Evolutionary conservation across 2,888 invertebrate genomes (phyloP), one percentile per base, ranked within the genome.

Genomic region (Dimorphilus gyrociliatus): DNA sequence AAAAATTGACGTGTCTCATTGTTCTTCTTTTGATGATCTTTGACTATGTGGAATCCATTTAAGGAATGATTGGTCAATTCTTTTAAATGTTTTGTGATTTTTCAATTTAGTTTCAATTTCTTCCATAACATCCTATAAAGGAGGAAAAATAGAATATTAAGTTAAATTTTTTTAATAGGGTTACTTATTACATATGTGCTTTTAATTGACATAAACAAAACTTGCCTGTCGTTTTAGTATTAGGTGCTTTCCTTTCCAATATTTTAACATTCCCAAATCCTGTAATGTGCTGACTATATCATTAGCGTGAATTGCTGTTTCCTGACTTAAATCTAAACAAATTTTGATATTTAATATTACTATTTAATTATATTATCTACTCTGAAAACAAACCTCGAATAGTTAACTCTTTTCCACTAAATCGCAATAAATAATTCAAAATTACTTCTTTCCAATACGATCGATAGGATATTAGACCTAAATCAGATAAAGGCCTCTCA

Each of bases 381-480:
- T n/a, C n/a, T n/a, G n/a, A n/a, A n/a, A n/a, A n/a, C n/a, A n/a
- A n/a, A 61, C 61, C 59, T 55, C 90, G 81, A 46, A 92, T 82
- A 51, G 81, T 81, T 31, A 92, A 72, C 36, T 85, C 78, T 29
- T 80, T 77, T 31, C 84, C 86, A 10, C 80, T 77, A 33, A 81
- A 78, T 33, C 80, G 80, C 58, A 84, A 84, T 33, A 97, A 70
- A 55, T 88, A 79, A 52, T 81, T 79, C 33, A 97, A 68, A 4
- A 97, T 68, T 1, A 88, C 86, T 61, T 90, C 86, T 62, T 90
- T 90, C 97, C 97, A 99, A 66, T 97, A 97, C 28, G 86, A 88
- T 17, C 94, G 74, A 68, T 97, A 97, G 13, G 90, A 88, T 53
- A 94, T 82, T 32, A 97, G 71, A 10, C 97, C 97, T 36, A 94